A percentile compares a stretch with the other conserved stretches of the same genome.
These are phyloP conservation scores for Euplagia quadripunctaria DNA, from an alignment of 2,888 invertebrate species.

Conservation along the genomic window DNA sequence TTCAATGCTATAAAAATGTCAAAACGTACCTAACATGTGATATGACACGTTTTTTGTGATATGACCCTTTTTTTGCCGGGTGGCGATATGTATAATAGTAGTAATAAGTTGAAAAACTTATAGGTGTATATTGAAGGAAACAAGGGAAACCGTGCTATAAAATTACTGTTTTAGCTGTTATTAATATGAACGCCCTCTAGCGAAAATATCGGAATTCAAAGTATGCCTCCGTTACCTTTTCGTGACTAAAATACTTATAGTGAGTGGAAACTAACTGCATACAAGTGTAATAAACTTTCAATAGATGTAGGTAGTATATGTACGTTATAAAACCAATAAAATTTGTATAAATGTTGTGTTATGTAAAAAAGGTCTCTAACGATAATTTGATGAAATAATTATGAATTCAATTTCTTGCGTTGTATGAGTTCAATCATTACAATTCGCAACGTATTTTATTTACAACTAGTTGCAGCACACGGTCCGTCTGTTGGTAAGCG, in stretches of 20 bases:
- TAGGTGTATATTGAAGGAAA: not conserved
- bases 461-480: no score
- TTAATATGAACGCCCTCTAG: conserved; percentile 36
- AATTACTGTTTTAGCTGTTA: not conserved
- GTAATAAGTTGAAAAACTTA: no score
- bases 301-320: conserved; percentile 37
- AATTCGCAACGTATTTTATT: no score
- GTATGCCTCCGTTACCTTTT: not conserved
- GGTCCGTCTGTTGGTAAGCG: no score
- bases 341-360: not conserved
- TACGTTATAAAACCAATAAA: not conserved
- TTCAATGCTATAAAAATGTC: no score
- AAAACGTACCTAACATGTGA: no score
- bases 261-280: conserved; percentile 17
- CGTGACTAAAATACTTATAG: conserved; percentile 8
- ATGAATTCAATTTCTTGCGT: no score
- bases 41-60: no score
- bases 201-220: conserved; percentile 14
- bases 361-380: not conserved
- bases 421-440: no score
- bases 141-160: not conserved
- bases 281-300: conserved; percentile 16
- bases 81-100: no score
- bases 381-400: no score
- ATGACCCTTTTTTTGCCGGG: no score